phyloP scores from a whole-genome alignment of 2,113 vertebrate genomes.

The Odocoileus virginianus region DNA sequence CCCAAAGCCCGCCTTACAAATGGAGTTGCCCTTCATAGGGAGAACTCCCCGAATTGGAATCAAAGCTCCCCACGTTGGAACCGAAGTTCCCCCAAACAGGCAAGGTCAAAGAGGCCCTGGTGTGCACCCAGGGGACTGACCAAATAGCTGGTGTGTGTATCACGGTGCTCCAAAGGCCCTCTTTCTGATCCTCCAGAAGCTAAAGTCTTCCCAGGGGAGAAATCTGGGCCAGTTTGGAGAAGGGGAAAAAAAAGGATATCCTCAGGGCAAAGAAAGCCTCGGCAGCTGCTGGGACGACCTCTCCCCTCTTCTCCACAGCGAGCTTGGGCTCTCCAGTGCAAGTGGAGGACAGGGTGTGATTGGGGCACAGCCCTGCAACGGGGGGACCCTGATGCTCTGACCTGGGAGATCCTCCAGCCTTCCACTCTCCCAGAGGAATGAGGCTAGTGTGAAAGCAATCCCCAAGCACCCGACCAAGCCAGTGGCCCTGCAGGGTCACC shows the following conservation, averaged over 20 bases:
- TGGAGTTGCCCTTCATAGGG: background rate
- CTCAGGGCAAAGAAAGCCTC: background rate
- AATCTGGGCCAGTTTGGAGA: background rate
- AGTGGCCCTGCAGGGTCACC: background rate
- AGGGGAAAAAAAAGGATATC: background rate
- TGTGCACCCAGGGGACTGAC: background rate
- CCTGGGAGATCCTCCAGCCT: background rate
- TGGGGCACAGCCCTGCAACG: background rate
- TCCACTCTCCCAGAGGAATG: background rate
- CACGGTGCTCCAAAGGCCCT: accelerated
- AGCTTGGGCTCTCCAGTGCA: background rate
- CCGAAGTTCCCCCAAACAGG: background rate
- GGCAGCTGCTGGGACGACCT: background rate
- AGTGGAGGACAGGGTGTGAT: background rate
- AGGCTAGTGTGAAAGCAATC: background rate
- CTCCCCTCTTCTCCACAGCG: background rate
- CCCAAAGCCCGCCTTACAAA: background rate
- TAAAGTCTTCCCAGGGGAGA: background rate
- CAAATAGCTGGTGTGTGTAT: background rate
- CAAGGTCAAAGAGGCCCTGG: background rate
- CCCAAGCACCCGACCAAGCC: background rate
- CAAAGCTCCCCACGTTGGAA: background rate
- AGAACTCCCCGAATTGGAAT: background rate
- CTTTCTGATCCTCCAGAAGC: background rate
- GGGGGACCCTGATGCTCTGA: background rate